Evolutionary conservation across 2,113 vertebrate species (phyloP).

Genomic region (Chrysochloris asiatica): DNA sequence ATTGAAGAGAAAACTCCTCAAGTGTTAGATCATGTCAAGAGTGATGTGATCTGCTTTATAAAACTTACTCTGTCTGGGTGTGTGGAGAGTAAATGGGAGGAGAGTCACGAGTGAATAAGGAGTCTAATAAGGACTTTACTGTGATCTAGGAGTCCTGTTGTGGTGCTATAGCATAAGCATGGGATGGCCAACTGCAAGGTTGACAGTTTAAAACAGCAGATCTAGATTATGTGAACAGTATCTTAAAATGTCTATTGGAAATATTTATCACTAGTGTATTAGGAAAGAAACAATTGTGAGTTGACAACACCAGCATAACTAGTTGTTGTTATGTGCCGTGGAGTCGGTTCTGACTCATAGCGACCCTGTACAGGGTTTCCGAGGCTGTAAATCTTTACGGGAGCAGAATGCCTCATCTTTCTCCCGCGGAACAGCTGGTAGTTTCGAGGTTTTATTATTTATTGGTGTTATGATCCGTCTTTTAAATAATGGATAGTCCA

Average conservation of each 20-base stretch:
- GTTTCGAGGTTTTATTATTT: not conserved
- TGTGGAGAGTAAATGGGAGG: not conserved
- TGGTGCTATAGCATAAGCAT: too few species aligned
- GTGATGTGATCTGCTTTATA: not conserved
- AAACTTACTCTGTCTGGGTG: too few species aligned
- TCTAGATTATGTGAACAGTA: not conserved
- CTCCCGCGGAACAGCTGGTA: too few species aligned
- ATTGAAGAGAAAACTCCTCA: not conserved
- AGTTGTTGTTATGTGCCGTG: too few species aligned
- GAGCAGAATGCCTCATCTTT: too few species aligned
- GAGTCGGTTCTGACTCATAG: too few species aligned
- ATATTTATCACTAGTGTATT: not conserved
- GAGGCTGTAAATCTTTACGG: too few species aligned
- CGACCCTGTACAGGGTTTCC: too few species aligned
- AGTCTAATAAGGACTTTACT: not conserved
- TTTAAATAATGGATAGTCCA: not conserved
- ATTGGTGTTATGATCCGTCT: not conserved
- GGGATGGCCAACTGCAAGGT: too few species aligned
- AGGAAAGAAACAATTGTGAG: not conserved
- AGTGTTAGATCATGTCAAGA: not conserved
- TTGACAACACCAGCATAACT: not conserved
- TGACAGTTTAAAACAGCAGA: too few species aligned
- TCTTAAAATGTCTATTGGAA: not conserved
- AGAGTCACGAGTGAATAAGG: not conserved
- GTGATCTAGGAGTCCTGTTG: not conserved